These are phyloP conservation scores for Heliconius erato DNA, from an alignment of 2,888 invertebrate species.

Conservation along the genomic window DNA sequence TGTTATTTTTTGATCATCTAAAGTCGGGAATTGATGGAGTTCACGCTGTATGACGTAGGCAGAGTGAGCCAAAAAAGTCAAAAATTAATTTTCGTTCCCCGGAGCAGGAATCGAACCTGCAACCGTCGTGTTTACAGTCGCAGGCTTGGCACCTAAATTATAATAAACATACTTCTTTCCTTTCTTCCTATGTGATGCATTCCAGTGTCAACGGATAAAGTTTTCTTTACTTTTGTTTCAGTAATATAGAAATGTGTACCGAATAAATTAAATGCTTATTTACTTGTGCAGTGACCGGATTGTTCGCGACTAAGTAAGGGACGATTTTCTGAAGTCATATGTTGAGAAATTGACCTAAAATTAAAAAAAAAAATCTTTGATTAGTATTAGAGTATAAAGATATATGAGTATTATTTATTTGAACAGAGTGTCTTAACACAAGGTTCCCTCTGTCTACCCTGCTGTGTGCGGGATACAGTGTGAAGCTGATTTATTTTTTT, in stretches of 20 bases:
- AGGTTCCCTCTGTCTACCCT: too few species aligned
- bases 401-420: too few species aligned
- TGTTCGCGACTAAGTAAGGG: constrained; percentile 80
- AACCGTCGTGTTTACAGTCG: too few species aligned
- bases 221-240: constrained; percentile 82
- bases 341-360: constrained; percentile 80
- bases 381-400: not conserved
- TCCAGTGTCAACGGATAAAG: constrained; percentile 82
- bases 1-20: too few species aligned
- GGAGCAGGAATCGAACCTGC: too few species aligned
- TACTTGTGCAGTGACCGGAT: constrained; percentile 70
- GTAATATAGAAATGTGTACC: constrained; percentile 79
- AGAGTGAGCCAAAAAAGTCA: too few species aligned
- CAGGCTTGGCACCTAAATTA: not conserved
- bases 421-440: too few species aligned
- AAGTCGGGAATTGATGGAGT: too few species aligned
- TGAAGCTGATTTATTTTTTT: too few species aligned
- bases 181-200: constrained; percentile 82
- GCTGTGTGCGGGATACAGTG: too few species aligned
- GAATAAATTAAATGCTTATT: constrained; percentile 78
- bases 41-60: too few species aligned
- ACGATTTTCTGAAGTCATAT: constrained; percentile 77
- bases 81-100: too few species aligned
- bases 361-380: not conserved
- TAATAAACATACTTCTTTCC: constrained; percentile 68